Evolutionary conservation across 2,888 invertebrate genomes (phyloP).

Genomic region (Luperina testacea): DNA sequence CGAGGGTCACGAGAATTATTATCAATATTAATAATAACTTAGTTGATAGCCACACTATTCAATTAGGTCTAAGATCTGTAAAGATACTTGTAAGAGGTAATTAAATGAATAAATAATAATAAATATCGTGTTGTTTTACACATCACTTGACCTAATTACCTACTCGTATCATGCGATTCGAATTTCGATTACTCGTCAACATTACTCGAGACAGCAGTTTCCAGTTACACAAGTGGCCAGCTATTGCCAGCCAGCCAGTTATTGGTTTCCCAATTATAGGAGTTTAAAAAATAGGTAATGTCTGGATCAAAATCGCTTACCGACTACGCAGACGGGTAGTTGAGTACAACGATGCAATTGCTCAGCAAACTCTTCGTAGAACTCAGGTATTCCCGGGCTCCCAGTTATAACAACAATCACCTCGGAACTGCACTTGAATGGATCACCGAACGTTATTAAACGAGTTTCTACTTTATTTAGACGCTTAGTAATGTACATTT

Average conservation of each 20-base stretch:
- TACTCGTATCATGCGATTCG: not conserved
- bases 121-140: not conserved
- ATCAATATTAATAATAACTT: too few species aligned
- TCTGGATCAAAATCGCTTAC: constrained; percentile 47
- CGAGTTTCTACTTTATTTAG: constrained; percentile 52
- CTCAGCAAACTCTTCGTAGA: constrained; percentile 57
- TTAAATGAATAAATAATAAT: not conserved
- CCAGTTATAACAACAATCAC: constrained; percentile 59
- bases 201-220: not conserved
- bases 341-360: constrained; percentile 50
- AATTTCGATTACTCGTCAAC: constrained; percentile 9
- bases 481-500: constrained; percentile 47
- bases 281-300: constrained; percentile 18
- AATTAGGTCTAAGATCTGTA: not conserved
- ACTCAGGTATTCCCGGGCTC: constrained; percentile 59
- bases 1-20: too few species aligned
- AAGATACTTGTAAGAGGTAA: not conserved
- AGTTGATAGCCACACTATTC: not conserved
- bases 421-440: constrained; percentile 45
- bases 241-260: too few species aligned
- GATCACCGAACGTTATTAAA: constrained; percentile 55
- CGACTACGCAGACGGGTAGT: constrained; percentile 54
- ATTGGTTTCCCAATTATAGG: constrained; percentile 3
- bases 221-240: not conserved
- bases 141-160: not conserved